Evolutionary conservation across 2,797 vertebrate species (phyloP).

Genomic region (Eidolon dupreanum): DNA sequence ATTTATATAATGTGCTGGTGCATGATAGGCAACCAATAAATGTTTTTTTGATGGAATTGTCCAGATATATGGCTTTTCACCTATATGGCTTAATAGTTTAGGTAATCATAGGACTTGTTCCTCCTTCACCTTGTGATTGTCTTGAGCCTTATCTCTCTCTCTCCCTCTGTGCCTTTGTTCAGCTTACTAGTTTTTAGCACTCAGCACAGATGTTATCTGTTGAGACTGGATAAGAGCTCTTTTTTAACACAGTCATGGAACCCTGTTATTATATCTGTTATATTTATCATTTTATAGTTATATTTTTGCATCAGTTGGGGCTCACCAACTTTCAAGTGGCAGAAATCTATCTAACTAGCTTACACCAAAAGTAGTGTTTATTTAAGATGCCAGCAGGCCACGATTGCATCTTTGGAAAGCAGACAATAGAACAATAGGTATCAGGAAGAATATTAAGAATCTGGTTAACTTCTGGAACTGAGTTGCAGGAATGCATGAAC

Average conservation of each 20-base stretch:
- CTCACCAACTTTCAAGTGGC: neutral
- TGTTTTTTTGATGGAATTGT: neutral
- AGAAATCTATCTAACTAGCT: neutral
- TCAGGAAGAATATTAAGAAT: neutral
- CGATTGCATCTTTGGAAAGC: neutral
- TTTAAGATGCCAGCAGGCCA: neutral
- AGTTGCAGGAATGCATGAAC: neutral
- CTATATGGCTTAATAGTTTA: neutral
- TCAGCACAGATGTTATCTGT: neutral
- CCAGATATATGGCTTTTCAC: neutral
- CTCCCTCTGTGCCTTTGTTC: neutral
- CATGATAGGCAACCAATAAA: neutral
- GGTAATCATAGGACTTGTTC: neutral
- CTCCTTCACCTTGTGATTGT: neutral
- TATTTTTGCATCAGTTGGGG: neutral
- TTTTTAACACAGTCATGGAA: neutral
- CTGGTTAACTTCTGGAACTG: neutral
- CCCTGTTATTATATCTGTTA: neutral
- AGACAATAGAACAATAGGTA: neutral
- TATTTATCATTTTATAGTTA: neutral
- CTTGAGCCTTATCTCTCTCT: neutral
- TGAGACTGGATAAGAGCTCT: neutral
- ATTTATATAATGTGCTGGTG: neutral
- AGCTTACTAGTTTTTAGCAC: neutral
- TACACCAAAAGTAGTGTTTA: neutral